These are phyloP conservation scores for Amphibalanus amphitrite DNA, from an alignment of 1,140 invertebrate genomes.

Conservation along the genomic window DNA sequence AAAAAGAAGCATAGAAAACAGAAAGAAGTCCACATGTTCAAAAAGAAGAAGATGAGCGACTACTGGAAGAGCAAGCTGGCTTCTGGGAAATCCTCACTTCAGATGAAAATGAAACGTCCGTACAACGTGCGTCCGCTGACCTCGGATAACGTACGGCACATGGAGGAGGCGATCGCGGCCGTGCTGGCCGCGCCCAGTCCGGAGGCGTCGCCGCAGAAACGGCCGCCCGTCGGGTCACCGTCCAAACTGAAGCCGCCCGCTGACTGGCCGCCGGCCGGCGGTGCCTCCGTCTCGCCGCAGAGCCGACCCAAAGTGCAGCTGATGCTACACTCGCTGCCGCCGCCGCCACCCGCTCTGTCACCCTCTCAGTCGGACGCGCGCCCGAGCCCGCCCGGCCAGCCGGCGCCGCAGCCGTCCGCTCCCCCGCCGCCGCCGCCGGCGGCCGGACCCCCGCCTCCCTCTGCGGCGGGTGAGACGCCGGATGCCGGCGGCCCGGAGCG, in stretches of 20 bases:
- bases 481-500: too few relatives aligned
- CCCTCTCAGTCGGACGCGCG: too few relatives aligned
- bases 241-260: too few relatives aligned
- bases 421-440: too few relatives aligned
- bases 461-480: too few relatives aligned
- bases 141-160: slow-evolving; percentile 4
- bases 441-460: too few relatives aligned
- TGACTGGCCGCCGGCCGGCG: too few relatives aligned
- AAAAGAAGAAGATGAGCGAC: neutral
- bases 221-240: too few relatives aligned
- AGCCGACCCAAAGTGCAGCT: neutral
- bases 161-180: neutral
- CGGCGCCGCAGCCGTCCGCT: neutral
- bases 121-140: slow-evolving; percentile 8
- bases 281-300: neutral
- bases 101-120: neutral
- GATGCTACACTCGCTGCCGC: too few relatives aligned
- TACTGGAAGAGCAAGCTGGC: neutral
- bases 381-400: too few relatives aligned
- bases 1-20: neutral
- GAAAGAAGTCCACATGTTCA: neutral
- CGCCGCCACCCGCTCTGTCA: too few relatives aligned
- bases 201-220: neutral
- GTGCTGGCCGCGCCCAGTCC: neutral
- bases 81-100: neutral